Evolutionary conservation across 1,140 invertebrate genomes (phyloP).

Genomic region (Dufourea novaeangliae): DNA sequence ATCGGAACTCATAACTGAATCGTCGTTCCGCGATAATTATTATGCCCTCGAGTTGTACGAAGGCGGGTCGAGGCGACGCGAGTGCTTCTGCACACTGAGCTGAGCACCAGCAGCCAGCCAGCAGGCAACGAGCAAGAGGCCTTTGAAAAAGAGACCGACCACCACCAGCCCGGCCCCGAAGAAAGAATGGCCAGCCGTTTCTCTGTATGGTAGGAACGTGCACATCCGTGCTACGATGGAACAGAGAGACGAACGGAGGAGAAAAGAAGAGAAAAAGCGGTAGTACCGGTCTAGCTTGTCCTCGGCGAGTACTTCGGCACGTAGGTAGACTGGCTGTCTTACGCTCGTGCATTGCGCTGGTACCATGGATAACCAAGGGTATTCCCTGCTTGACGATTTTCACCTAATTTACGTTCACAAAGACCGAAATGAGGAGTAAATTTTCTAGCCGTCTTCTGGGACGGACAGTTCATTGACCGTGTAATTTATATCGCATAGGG

Average conservation of each 20-base stretch:
- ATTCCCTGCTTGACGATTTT: background rate
- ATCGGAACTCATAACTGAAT: slow-evolving; percentile 7
- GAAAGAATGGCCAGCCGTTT: slow-evolving; percentile 12
- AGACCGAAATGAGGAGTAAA: background rate
- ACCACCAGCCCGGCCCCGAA: slow-evolving; percentile 10
- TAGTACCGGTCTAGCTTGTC: slow-evolving; percentile 66
- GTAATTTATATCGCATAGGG: background rate
- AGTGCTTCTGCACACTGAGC: slow-evolving; percentile 9
- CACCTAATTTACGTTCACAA: background rate
- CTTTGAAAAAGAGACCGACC: slow-evolving; percentile 42
- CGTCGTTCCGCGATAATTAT: slow-evolving; percentile 35
- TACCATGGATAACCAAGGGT: slow-evolving; percentile 15
- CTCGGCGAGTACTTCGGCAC: slow-evolving; percentile 60
- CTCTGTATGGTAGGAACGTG: background rate
- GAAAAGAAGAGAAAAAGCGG: slow-evolving; percentile 50
- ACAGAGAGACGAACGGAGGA: slow-evolving; percentile 5
- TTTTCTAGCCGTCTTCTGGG: background rate
- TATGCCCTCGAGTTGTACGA: background rate
- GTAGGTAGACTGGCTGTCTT: slow-evolving; percentile 59
- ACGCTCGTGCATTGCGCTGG: slow-evolving; percentile 20
- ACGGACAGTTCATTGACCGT: background rate
- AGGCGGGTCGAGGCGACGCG: background rate
- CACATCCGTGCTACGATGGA: no score
- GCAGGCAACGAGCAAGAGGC: no score
- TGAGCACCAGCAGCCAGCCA: background rate